Percentiles rank a stretch among this genome's conserved stretches.
Evolutionary conservation across 2,113 vertebrate genomes (phyloP).

Genomic region (Azemiops feae): DNA sequence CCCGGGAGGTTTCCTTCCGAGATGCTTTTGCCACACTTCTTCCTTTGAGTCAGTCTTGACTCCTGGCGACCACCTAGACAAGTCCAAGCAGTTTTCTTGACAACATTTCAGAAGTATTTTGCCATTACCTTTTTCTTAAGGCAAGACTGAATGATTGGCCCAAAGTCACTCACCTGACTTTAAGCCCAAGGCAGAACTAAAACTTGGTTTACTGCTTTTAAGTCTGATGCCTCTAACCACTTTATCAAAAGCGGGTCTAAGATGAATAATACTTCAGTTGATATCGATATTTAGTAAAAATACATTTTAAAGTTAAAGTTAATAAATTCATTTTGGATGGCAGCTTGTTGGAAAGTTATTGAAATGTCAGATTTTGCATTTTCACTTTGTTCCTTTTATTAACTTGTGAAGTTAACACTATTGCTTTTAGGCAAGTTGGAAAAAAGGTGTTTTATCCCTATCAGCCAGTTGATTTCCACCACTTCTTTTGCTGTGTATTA

Average conservation of each 20-base stretch:
- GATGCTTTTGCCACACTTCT: not conserved
- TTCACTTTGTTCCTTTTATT: conserved; percentile 48
- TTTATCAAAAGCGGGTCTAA: not conserved
- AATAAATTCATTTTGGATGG: conserved; percentile 57
- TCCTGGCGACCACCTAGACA: not conserved
- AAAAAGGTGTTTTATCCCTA: conserved; percentile 10
- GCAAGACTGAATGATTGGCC: not conserved
- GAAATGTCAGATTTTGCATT: conserved; percentile 43
- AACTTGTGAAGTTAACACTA: conserved; percentile 50
- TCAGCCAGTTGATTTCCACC: conserved; percentile 52
- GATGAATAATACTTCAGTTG: conserved; percentile 39
- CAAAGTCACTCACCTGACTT: not conserved
- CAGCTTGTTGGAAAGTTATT: conserved; percentile 43
- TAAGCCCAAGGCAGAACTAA: not conserved
- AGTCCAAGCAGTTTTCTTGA: not conserved
- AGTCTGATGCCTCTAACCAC: not conserved
- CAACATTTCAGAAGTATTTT: not conserved
- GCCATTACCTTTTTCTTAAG: not conserved
- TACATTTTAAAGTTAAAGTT: conserved; percentile 37
- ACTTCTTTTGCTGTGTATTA: conserved; percentile 43
- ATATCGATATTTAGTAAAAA: conserved; percentile 48
- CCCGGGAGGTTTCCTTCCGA: not conserved
- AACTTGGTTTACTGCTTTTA: not conserved
- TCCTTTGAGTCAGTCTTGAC: not conserved
- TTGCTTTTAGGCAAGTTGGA: conserved; percentile 53